Evolutionary conservation across 2,888 invertebrate species (phyloP).

Genomic region (Tetramorium bicarinatum): DNA sequence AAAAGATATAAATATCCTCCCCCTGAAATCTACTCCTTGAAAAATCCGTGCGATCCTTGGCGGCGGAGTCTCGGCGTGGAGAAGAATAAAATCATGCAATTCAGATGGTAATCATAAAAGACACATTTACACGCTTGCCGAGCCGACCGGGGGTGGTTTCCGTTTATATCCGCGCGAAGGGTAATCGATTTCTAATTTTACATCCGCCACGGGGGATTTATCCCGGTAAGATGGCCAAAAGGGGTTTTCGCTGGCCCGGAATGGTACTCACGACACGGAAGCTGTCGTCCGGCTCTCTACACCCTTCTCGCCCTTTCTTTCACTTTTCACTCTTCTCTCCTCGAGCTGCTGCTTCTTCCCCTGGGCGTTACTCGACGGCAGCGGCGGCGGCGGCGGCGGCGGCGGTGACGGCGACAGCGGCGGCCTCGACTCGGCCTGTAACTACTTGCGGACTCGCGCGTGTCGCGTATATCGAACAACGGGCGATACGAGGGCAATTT

Average conservation of each 20-base stretch:
- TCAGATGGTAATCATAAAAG: not conserved
- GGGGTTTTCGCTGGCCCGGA: not conserved
- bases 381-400: conserved; percentile 1
- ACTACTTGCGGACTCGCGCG: conserved; percentile 41
- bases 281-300: conserved; percentile 3
- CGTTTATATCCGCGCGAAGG: not conserved
- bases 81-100: not conserved
- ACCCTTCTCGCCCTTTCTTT: conserved; percentile 1
- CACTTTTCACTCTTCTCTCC: conserved; percentile 43
- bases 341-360: conserved; percentile 50
- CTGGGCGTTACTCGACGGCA: conserved; percentile 34
- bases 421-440: conserved; percentile 35
- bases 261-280: conserved; percentile 65
- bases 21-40: not conserved
- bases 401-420: not conserved
- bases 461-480: conserved; percentile 8
- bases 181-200: conserved; percentile 42
- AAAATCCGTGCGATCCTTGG: not conserved
- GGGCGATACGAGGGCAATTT: no score
- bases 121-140: conserved; percentile 5
- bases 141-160: conserved; percentile 6
- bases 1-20: conserved; percentile 10
- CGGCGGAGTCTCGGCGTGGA: not conserved
- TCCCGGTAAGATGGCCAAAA: not conserved
- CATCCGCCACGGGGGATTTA: not conserved